Conservation (phyloP, 2,888 invertebrate species). For the Tipula confusa region DNA sequence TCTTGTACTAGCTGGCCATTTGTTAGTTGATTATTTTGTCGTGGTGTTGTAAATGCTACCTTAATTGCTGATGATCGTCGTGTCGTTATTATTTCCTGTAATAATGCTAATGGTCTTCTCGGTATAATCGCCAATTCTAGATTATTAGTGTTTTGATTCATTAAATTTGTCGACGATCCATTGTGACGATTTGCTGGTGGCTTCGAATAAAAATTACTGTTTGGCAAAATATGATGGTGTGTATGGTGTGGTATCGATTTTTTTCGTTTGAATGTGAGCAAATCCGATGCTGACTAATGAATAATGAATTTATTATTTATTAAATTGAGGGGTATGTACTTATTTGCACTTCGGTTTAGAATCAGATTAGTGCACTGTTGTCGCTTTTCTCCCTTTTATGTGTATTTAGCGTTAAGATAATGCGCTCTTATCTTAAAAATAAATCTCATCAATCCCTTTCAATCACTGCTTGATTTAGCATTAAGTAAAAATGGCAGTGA, state of each 20-base stretch:
- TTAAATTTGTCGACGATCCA: background rate
- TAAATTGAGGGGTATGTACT: too few relatives aligned
- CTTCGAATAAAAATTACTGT: background rate
- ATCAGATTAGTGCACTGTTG: too few relatives aligned
- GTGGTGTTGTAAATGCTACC: conserved; percentile 59
- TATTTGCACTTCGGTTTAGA: too few relatives aligned
- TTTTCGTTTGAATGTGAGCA: background rate
- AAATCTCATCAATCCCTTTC: too few relatives aligned
- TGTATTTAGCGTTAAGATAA: too few relatives aligned
- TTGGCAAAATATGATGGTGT: background rate
- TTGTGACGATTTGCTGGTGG: background rate
- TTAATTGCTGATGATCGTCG: conserved; percentile 60
- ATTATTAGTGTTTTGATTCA: background rate
- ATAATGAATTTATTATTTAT: too few relatives aligned
- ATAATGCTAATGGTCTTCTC: conserved; percentile 46
- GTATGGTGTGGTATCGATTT: background rate
- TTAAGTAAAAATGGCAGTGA: too few relatives aligned
- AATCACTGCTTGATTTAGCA: too few relatives aligned
- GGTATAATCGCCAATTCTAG: background rate
- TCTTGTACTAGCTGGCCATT: background rate
- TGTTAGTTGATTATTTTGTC: conserved; percentile 52
- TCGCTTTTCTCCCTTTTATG: too few relatives aligned
- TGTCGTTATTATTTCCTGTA: conserved; percentile 47
- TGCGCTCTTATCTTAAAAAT: too few relatives aligned
- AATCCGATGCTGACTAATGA: too few relatives aligned